phyloP scores from a whole-genome alignment of 2,888 invertebrate species.

The Alentia gelatinosa region DNA sequence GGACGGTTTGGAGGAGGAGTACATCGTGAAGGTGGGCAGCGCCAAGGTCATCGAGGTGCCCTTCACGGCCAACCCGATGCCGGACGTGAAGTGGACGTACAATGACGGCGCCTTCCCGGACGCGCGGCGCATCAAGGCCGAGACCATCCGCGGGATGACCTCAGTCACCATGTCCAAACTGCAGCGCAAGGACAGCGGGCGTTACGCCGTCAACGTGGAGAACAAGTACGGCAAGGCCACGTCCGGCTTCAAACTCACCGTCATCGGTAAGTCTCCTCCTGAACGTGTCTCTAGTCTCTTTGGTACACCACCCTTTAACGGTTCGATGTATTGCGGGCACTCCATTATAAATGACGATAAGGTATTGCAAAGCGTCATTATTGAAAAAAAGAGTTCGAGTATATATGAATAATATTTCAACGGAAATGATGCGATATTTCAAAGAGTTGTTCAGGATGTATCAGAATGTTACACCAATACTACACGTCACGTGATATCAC shows the following conservation, averaged over 20 bases:
- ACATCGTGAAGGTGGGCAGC: constrained; percentile 65
- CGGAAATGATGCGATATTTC: too few species aligned
- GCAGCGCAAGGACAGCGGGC: constrained; percentile 63
- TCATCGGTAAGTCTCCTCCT: constrained; percentile 86
- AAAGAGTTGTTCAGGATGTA: too few species aligned
- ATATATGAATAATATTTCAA: too few species aligned
- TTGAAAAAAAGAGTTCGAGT: too few species aligned
- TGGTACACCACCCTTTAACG: too few species aligned
- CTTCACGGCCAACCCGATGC: constrained; percentile 64
- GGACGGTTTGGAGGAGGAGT: constrained; percentile 61
- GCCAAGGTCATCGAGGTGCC: constrained; percentile 66
- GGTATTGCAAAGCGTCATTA: too few species aligned
- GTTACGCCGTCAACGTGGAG: constrained; percentile 64
- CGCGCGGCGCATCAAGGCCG: constrained; percentile 62
- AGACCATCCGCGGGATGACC: constrained; percentile 67
- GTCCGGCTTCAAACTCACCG: constrained; percentile 63
- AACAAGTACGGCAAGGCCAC: constrained; percentile 65
- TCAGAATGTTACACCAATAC: too few species aligned
- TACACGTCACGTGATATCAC: too few species aligned
- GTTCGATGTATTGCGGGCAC: too few species aligned
- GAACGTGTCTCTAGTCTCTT: too few species aligned
- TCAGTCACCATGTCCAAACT: constrained; percentile 65
- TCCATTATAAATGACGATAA: too few species aligned
- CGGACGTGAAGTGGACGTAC: constrained; percentile 65
- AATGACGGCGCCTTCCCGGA: constrained; percentile 65